phyloP scores from a whole-genome alignment of 2,888 invertebrate species.

The Ptilodon capucinus region DNA sequence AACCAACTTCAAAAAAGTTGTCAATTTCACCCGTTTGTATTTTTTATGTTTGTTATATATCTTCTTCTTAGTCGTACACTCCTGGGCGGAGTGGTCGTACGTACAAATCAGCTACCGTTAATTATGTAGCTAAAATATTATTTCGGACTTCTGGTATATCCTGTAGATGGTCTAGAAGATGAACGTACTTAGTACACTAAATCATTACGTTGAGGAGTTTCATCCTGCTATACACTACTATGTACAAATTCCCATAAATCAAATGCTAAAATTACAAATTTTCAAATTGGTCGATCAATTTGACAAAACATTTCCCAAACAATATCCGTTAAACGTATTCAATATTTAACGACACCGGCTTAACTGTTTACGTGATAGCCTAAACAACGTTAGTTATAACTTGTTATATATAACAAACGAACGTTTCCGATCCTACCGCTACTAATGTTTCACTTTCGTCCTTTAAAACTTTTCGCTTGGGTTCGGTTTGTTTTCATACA shows the following conservation, averaged over 20 bases:
- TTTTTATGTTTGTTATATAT: no score
- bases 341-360: constrained; percentile 8
- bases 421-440: constrained; percentile 61
- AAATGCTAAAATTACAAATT: not conserved
- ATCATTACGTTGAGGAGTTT: no score
- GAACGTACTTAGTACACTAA: no score
- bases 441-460: constrained; percentile 64
- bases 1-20: no score
- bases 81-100: no score
- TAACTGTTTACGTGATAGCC: constrained; percentile 26
- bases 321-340: not conserved
- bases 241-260: not conserved
- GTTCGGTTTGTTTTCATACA: constrained; percentile 72
- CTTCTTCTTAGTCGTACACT: no score
- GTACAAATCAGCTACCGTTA: no score
- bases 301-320: not conserved
- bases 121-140: no score
- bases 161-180: no score
- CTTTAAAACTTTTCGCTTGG: constrained; percentile 59
- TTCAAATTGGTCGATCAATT: not conserved
- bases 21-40: no score
- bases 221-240: no score
- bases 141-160: no score
- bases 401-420: constrained; percentile 17
- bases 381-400: constrained; percentile 17